Evolutionary conservation across 1,140 invertebrate genomes (phyloP), one percentile per base, ranked within the genome.

Genomic region (Listronotus bonariensis): DNA sequence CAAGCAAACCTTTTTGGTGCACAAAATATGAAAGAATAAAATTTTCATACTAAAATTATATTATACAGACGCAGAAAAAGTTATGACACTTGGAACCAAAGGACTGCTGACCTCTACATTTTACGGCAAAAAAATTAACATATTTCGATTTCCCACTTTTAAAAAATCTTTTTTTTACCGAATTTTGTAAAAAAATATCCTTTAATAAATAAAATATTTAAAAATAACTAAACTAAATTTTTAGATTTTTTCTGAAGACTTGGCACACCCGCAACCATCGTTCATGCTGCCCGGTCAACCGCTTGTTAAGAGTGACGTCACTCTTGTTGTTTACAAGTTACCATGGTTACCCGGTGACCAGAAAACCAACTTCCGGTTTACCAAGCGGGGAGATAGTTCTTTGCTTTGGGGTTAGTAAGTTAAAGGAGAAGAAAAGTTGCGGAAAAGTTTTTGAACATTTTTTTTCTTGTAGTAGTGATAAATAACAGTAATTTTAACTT

Each of bases 241-340:
- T 38, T 38, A 38, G 12, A 12, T 7, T 12, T 38, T 8, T 38
- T 38, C 12, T n/a, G 41, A 14, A 43, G 15, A 43, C 41, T 43
- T 43, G 41, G 41, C 41, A 43, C 12, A n/a, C 41, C 41, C 6
- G 41, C 41, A 43, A n/a, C n/a, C n/a, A n/a, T n/a, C n/a, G n/a
- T n/a, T n/a, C n/a, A 5, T 6, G 8, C 14, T 5, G 12, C 17
- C 4, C 41, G 43, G 43, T 46, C n/a, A 46, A 46, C 43, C 15
- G 43, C n/a, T 26, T 26, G n/a, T 53, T n/a, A 20, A 6, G 46
- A 9, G 41, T 45, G 54, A 57, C 54, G 54, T 57, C 54, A 57
- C 41, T 45, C 5, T 40, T 68, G 60, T 70, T 70, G 65, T 68
- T 64, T 68, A 68, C 58, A 14, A 34, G 65, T 67, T 64, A 52